Evolutionary conservation across 1,140 invertebrate species (phyloP).

Genomic region (Aphis craccivora): DNA sequence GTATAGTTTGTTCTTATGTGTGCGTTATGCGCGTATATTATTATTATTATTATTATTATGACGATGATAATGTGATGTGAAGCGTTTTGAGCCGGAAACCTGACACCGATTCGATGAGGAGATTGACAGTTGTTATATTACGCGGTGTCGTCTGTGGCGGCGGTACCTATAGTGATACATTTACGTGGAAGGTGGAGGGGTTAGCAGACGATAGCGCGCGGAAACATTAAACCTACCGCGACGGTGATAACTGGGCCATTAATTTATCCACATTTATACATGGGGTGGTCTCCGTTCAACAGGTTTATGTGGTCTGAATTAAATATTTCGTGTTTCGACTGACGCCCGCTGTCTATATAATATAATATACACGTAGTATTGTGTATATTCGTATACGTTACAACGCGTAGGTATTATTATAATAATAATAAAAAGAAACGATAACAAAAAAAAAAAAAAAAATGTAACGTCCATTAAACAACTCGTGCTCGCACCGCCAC

Average conservation of each 20-base stretch:
- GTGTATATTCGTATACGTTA: neutral
- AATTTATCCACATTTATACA: conserved; percentile 48
- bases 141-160: neutral
- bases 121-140: conserved; percentile 34
- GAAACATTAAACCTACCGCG: conserved; percentile 29
- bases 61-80: neutral
- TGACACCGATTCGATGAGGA: conserved; percentile 40
- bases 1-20: neutral
- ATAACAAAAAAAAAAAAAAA: neutral
- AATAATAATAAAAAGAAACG: too few relatives aligned
- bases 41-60: too few relatives aligned
- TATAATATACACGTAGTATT: neutral
- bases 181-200: neutral
- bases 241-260: conserved; percentile 48
- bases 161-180: neutral
- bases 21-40: neutral
- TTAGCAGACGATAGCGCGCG: neutral
- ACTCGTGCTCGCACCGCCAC: too few relatives aligned
- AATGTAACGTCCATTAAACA: neutral
- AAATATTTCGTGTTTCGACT: neutral
- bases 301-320: conserved; percentile 27
- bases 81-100: conserved; percentile 19
- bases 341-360: neutral
- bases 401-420: neutral
- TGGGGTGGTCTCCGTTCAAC: conserved; percentile 49